These are phyloP conservation scores for Grallaria varia DNA, from an alignment of 2,113 vertebrate species.

Conservation along the genomic window DNA sequence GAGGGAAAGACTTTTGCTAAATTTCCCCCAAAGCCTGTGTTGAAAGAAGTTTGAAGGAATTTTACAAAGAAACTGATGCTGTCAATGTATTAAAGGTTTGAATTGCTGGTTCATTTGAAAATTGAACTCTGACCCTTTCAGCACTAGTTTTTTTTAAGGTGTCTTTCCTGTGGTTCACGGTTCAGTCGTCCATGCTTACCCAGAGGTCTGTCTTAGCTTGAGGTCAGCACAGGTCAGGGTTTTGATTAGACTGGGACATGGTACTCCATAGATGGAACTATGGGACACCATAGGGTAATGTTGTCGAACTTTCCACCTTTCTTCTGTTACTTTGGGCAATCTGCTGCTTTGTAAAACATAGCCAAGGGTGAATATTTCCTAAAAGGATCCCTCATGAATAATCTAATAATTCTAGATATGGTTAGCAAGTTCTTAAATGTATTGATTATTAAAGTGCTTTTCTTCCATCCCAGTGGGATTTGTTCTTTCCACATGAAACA, in stretches of 20 bases:
- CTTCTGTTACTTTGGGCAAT: neutral
- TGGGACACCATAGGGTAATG: rapidly evolving
- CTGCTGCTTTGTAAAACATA: neutral
- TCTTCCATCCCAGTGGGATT: neutral
- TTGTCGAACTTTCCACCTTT: neutral
- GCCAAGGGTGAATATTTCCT: neutral
- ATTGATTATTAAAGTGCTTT: neutral
- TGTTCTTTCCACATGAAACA: neutral
- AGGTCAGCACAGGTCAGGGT: neutral
- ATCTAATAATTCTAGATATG: neutral
- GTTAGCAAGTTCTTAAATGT: neutral
- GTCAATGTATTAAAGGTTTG: neutral
- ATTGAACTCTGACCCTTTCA: neutral
- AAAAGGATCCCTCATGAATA: neutral
- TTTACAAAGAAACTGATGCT: neutral
- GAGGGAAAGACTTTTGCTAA: neutral
- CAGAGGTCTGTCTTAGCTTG: neutral
- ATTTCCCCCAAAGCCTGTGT: neutral
- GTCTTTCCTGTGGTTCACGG: neutral
- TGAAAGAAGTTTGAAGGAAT: neutral
- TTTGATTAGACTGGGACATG: neutral
- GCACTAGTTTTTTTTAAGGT: neutral
- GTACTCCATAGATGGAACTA: neutral
- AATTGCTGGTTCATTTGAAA: neutral
- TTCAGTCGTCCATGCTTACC: neutral